Evolutionary conservation across 92 coral and sea anemone genomes (phyloP).

Genomic region (Porites cylindrica): DNA sequence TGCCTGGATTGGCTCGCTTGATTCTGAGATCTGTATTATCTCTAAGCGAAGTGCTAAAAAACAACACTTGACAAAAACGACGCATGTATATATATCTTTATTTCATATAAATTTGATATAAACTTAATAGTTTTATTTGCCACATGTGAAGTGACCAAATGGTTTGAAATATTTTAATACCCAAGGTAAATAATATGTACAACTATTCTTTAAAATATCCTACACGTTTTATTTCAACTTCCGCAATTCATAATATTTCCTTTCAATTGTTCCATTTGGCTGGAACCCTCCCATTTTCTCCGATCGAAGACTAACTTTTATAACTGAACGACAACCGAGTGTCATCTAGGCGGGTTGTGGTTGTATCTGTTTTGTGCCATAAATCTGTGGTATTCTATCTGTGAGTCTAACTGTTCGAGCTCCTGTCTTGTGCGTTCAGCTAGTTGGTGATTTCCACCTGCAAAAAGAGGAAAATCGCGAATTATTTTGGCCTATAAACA

Average conservation of each 20-base stretch:
- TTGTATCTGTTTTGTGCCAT: constrained; percentile 56
- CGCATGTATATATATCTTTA: constrained; percentile 7
- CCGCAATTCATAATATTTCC: not conserved
- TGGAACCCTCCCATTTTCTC: not conserved
- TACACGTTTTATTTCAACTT: not conserved
- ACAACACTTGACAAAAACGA: not conserved
- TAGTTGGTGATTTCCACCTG: constrained; percentile 39
- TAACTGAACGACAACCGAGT: not conserved
- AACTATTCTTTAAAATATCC: constrained; percentile 16
- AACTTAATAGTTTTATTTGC: constrained; percentile 18
- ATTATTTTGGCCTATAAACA: not conserved
- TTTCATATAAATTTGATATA: constrained; percentile 23
- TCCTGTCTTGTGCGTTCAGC: constrained; percentile 74
- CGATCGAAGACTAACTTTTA: not conserved
- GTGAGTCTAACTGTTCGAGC: constrained; percentile 66
- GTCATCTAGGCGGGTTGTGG: constrained; percentile 43
- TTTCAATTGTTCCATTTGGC: not conserved
- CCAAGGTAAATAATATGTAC: constrained; percentile 37
- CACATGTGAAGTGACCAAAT: not conserved
- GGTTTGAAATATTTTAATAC: constrained; percentile 4
- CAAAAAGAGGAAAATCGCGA: not conserved
- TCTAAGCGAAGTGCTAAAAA: not conserved
- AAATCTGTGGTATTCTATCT: constrained; percentile 71
- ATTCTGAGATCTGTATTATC: no score
- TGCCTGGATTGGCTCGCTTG: no score